These are phyloP conservation scores for Azemiops feae DNA, from an alignment of 2,113 vertebrate genomes.

Conservation along the genomic window DNA sequence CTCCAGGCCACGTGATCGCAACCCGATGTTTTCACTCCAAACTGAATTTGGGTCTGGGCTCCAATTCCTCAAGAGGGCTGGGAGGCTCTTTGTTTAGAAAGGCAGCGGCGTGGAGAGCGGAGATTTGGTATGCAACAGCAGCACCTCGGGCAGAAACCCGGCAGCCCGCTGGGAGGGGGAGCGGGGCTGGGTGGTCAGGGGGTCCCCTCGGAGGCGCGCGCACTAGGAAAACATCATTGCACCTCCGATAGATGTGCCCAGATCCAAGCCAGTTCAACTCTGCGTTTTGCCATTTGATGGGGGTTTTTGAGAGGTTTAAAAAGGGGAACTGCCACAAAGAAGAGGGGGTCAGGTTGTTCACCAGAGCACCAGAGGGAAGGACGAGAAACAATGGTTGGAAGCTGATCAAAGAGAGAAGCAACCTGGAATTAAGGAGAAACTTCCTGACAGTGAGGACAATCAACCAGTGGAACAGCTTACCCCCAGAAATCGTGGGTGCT, in stretches of 20 bases:
- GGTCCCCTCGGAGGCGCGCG: background rate
- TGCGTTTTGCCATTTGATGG: background rate
- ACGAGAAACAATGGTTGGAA: no score
- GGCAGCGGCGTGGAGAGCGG: background rate
- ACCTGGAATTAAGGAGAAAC: no score
- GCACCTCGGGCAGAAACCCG: background rate
- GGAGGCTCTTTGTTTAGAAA: slow-evolving; percentile 15
- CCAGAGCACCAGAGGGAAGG: no score
- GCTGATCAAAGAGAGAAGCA: no score
- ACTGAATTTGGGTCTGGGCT: background rate
- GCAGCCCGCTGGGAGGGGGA: background rate
- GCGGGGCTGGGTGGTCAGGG: background rate
- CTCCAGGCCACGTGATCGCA: background rate
- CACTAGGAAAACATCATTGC: background rate
- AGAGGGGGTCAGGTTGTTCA: no score
- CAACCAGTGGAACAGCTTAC: no score
- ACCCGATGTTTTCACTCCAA: slow-evolving; percentile 18
- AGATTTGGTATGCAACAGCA: background rate
- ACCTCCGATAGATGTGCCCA: no score
- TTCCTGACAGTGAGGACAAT: no score
- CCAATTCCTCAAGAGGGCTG: background rate
- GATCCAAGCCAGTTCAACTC: background rate
- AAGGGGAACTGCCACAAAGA: background rate
- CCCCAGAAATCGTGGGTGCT: no score
- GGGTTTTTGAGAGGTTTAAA: background rate